phyloP scores from a whole-genome alignment of 2,888 invertebrate species.

The Hyposoter didymator region DNA sequence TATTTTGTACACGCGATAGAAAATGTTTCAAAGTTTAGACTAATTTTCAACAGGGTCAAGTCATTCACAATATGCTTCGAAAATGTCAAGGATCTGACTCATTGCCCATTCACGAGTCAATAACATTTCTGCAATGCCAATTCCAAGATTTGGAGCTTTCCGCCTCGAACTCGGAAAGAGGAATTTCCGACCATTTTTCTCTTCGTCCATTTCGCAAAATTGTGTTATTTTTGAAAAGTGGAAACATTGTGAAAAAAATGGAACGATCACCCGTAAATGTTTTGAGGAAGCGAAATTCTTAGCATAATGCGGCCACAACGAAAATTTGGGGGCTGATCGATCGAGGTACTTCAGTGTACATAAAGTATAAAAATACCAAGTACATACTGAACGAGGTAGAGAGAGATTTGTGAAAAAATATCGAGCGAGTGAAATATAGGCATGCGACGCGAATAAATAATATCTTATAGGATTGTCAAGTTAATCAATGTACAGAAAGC shows the following conservation, averaged over 20 bases:
- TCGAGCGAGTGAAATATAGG: constrained; percentile 2
- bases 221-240: too few relatives aligned
- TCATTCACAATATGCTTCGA: background rate
- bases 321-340: constrained; percentile 8
- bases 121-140: background rate
- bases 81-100: background rate
- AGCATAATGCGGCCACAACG: background rate
- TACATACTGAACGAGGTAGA: background rate
- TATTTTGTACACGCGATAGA: background rate
- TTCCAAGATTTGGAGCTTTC: background rate
- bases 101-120: background rate
- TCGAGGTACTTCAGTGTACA: background rate
- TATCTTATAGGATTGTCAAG: background rate
- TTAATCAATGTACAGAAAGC: constrained; percentile 16
- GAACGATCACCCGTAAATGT: background rate
- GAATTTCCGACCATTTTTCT: background rate
- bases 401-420: constrained; percentile 8
- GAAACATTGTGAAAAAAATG: background rate
- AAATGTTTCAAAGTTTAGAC: background rate
- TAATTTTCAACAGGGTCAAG: background rate
- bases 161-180: background rate
- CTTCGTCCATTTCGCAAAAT: too few relatives aligned
- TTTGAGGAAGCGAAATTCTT: background rate
- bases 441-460: constrained; percentile 28
- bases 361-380: background rate